These are phyloP conservation scores for Drosophila anomalipes DNA, from an alignment of 2,888 invertebrate species.

Conservation along the genomic window DNA sequence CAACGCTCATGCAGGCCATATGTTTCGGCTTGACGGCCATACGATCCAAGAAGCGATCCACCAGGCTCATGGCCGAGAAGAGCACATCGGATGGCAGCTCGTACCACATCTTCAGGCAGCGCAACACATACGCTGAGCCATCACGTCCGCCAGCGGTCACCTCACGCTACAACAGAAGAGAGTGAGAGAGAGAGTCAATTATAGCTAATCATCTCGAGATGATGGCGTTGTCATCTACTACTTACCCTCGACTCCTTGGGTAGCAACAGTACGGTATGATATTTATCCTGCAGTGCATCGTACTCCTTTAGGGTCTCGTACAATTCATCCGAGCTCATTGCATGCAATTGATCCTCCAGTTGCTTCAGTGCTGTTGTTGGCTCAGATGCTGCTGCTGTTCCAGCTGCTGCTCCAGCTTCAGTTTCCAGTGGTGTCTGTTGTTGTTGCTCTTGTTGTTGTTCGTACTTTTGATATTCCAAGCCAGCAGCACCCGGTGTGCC, in stretches of 20 bases:
- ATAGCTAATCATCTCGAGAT: not conserved
- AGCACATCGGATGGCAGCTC: constrained; percentile 92
- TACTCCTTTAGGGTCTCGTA: constrained; percentile 89
- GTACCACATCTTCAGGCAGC: constrained; percentile 94
- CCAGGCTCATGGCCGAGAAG: constrained; percentile 91
- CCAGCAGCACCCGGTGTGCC: constrained; percentile 89
- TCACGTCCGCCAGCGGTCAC: constrained; percentile 92
- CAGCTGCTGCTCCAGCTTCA: constrained; percentile 48
- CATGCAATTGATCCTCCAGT: constrained; percentile 81
- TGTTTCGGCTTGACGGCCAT: constrained; percentile 94
- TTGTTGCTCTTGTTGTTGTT: constrained; percentile 77
- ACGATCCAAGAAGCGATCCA: constrained; percentile 93
- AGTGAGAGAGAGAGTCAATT: not conserved
- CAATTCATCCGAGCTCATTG: constrained; percentile 84
- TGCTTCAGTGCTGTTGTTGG: constrained; percentile 74
- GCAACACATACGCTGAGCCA: constrained; percentile 92
- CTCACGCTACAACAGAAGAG: constrained; percentile 86
- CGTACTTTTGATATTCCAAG: constrained; percentile 84
- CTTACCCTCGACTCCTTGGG: constrained; percentile 88
- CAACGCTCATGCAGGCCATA: constrained; percentile 94
- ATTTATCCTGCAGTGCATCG: constrained; percentile 89
- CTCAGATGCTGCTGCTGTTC: constrained; percentile 58
- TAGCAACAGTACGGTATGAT: constrained; percentile 89
- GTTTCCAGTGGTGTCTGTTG: constrained; percentile 52
- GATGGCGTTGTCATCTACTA: constrained; percentile 8